Conservation (phyloP, 2,113 vertebrate genomes). For the Nicator chloris region DNA sequence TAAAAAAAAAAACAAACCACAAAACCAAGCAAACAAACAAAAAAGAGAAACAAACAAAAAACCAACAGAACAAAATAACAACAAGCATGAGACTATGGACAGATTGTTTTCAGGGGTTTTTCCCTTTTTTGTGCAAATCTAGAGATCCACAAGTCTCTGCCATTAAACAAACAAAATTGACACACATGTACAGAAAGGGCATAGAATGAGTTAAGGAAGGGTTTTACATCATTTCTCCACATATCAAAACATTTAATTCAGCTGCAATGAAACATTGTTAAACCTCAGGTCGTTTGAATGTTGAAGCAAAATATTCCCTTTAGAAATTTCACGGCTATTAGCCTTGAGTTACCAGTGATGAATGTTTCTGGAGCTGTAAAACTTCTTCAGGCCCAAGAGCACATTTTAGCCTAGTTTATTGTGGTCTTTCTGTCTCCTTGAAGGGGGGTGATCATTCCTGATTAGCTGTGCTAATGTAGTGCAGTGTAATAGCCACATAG, state of each 20-base stretch:
- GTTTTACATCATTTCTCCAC: neutral
- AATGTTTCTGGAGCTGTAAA: constrained; percentile 24
- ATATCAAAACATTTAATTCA: constrained; percentile 27
- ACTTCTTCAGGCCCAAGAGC: constrained; percentile 21
- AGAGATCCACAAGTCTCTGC: neutral
- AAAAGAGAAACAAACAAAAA: neutral
- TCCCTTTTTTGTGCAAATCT: neutral
- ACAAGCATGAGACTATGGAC: neutral
- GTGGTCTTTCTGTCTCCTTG: constrained; percentile 4
- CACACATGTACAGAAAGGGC: neutral
- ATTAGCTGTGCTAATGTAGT: neutral
- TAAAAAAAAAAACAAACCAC: neutral
- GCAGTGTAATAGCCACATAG: neutral
- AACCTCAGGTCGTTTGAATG: constrained; percentile 38
- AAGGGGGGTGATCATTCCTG: neutral
- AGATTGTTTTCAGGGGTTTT: neutral
- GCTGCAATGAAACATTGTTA: neutral
- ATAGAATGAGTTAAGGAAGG: neutral
- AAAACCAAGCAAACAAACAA: neutral
- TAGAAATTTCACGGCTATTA: constrained; percentile 50
- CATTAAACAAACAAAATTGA: neutral
- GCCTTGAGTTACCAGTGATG: constrained; percentile 13
- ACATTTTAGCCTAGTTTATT: constrained; percentile 31
- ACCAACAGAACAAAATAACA: neutral
- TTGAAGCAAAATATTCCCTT: constrained; percentile 53